Conservation (phyloP, 92 coral and sea anemone genomes). For the Parazoanthus atlanticus region DNA sequence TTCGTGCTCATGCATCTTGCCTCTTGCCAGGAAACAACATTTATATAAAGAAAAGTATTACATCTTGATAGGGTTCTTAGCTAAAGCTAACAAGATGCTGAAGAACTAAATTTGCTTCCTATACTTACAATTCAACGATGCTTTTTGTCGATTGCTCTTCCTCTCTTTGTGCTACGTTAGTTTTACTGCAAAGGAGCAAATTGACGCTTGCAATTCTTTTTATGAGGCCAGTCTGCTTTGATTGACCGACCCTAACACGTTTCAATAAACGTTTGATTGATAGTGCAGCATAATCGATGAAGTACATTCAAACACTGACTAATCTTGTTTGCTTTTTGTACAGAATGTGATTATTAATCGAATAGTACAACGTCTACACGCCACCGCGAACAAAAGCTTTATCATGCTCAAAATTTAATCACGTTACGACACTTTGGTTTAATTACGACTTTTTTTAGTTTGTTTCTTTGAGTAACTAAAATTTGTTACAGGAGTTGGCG, state of each 20-base stretch:
- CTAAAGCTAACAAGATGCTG: neutral
- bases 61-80: neutral
- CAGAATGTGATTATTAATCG: neutral
- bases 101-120: neutral
- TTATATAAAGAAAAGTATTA: too few relatives aligned
- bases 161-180: neutral
- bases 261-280: slow-evolving; percentile 9
- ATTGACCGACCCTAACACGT: slow-evolving; percentile 2
- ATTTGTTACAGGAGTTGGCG: neutral
- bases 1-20: neutral
- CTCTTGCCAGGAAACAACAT: neutral
- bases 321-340: neutral
- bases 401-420: neutral
- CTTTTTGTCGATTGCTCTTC: neutral
- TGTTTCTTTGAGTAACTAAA: neutral
- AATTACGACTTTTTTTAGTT: too few relatives aligned
- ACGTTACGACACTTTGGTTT: neutral
- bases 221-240: neutral
- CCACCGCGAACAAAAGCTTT: neutral
- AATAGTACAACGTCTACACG: neutral
- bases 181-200: neutral
- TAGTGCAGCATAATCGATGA: neutral
- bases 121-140: neutral
- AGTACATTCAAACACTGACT: neutral
- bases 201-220: neutral